Conservation (phyloP, 2,113 vertebrate genomes). For the Illadopsis cleaveri region DNA sequence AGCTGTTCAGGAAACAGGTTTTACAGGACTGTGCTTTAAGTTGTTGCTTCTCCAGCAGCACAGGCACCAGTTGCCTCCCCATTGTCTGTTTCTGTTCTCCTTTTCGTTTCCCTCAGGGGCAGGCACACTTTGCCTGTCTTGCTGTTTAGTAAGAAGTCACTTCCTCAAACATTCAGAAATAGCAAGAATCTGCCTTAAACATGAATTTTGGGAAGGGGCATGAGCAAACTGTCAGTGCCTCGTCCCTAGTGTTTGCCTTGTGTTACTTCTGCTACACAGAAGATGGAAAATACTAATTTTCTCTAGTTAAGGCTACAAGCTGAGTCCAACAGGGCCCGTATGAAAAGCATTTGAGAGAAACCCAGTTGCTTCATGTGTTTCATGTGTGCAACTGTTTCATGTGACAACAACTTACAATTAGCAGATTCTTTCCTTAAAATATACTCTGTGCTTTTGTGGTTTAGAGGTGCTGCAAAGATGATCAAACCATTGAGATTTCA, state of each 20-base stretch:
- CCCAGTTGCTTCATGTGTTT: neutral
- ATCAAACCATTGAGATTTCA: neutral
- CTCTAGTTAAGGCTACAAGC: neutral
- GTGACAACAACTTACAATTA: neutral
- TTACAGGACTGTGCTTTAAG: neutral
- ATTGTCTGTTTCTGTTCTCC: constrained; percentile 39
- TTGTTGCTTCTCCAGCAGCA: neutral
- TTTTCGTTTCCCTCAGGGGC: constrained; percentile 25
- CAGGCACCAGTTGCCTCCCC: neutral
- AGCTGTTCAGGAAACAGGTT: neutral
- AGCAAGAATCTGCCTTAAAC: neutral
- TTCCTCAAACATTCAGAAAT: neutral
- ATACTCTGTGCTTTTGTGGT: neutral
- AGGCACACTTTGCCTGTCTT: neutral
- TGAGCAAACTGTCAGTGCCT: neutral
- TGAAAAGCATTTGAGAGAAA: neutral
- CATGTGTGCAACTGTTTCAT: neutral
- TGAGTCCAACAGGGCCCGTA: neutral
- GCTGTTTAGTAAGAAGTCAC: constrained; percentile 8
- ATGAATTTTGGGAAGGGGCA: neutral
- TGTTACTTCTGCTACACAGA: neutral
- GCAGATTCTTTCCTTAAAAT: neutral
- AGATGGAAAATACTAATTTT: neutral
- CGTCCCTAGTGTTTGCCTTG: fast-evolving
- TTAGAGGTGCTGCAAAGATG: neutral